These are phyloP conservation scores for Caerostris darwini DNA, from an alignment of 1,140 invertebrate genomes.

Conservation along the genomic window DNA sequence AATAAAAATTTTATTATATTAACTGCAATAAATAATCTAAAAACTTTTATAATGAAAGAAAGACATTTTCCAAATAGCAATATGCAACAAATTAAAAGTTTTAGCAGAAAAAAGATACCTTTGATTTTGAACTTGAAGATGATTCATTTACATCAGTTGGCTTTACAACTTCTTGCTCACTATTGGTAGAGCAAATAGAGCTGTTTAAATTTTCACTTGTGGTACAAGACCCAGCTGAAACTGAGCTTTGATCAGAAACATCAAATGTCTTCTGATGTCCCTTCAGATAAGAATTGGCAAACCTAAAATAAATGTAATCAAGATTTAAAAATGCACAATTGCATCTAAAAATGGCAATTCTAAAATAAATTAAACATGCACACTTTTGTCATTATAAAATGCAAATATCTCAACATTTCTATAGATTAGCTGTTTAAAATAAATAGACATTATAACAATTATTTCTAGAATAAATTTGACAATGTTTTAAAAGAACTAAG, in stretches of 20 bases:
- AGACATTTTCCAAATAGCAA: no score
- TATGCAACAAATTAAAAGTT: no score
- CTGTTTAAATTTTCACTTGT: conserved; percentile 37
- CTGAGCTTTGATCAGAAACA: conserved; percentile 10
- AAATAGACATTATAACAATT: no score
- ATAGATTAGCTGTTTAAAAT: no score
- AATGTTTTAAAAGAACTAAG: no score
- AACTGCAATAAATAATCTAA: no score
- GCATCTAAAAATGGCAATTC: not conserved
- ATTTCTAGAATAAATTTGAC: no score
- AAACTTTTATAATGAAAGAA: no score
- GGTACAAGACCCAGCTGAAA: not conserved
- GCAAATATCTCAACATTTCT: no score
- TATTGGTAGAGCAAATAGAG: conserved; percentile 21
- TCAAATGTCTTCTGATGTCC: conserved; percentile 11
- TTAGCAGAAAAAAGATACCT: conserved; percentile 42
- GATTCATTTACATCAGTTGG: conserved; percentile 37
- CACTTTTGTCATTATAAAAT: no score
- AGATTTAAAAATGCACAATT: not conserved
- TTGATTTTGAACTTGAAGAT: not conserved
- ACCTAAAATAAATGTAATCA: conserved; percentile 12
- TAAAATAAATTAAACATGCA: no score
- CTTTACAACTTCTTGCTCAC: not conserved
- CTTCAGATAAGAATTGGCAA: conserved; percentile 57
- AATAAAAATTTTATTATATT: no score